phyloP scores from a whole-genome alignment of 1,140 invertebrate species.

The Philopotamus ludificatus region DNA sequence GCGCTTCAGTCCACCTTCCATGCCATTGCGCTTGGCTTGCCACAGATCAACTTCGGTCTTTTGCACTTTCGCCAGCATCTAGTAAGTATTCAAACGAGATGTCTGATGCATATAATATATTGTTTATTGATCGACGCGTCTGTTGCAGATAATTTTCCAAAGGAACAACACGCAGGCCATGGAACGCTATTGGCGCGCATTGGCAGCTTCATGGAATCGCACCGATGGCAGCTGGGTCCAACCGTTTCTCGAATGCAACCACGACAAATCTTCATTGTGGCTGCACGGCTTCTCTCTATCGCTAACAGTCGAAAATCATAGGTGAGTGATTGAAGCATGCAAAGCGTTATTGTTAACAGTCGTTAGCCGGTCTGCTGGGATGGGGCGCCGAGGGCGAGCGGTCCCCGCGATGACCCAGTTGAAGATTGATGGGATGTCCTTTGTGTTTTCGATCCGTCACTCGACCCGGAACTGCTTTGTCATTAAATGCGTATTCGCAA shows the following conservation, averaged over 20 bases:
- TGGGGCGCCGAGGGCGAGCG: neutral
- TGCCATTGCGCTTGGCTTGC: slow-evolving; percentile 52
- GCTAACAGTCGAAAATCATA: slow-evolving; percentile 24
- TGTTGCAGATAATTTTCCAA: slow-evolving; percentile 37
- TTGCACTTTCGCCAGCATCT: slow-evolving; percentile 45
- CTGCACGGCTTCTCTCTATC: slow-evolving; percentile 35
- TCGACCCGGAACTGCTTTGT: too few relatives aligned
- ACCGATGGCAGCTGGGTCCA: slow-evolving; percentile 29
- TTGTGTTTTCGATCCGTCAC: too few relatives aligned
- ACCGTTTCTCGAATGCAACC: slow-evolving; percentile 33
- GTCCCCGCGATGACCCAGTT: neutral
- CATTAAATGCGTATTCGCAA: too few relatives aligned
- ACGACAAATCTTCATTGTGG: slow-evolving; percentile 11
- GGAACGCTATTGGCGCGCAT: slow-evolving; percentile 33
- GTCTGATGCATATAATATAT: too few relatives aligned
- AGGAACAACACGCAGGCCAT: slow-evolving; percentile 28
- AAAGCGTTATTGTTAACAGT: neutral
- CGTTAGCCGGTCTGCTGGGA: neutral
- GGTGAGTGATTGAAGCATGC: slow-evolving; percentile 21
- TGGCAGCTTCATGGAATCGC: slow-evolving; percentile 36
- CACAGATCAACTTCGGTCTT: slow-evolving; percentile 51
- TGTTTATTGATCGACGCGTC: too few relatives aligned
- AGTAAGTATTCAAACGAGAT: slow-evolving; percentile 30
- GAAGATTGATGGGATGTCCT: too few relatives aligned
- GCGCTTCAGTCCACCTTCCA: slow-evolving; percentile 44